These are phyloP conservation scores for Mesitornis unicolor DNA, from an alignment of 2,113 vertebrate species.

Conservation along the genomic window DNA sequence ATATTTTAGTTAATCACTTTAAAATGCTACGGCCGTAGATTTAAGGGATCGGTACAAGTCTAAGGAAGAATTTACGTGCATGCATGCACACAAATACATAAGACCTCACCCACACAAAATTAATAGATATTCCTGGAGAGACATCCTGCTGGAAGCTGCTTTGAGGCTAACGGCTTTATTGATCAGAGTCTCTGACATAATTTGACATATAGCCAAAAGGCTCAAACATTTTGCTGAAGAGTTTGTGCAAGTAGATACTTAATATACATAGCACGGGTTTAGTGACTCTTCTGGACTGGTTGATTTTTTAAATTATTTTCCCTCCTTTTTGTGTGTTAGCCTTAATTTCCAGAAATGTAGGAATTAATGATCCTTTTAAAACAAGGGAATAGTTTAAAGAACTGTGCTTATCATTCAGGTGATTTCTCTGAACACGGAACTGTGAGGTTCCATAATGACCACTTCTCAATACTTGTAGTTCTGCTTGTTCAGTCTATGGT, in stretches of 20 bases:
- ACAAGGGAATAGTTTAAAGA: not conserved
- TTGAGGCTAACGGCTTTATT: not conserved
- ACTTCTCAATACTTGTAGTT: not conserved
- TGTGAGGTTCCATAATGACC: not conserved
- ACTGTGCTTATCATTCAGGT: not conserved
- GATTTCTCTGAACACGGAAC: not conserved
- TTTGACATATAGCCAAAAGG: not conserved
- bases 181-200: not conserved
- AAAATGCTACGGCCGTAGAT: not conserved
- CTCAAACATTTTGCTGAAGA: not conserved
- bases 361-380: not conserved
- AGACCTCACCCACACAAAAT: not conserved
- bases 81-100: not conserved
- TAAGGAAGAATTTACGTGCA: not conserved
- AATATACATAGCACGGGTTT: not conserved
- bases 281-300: not conserved
- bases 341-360: not conserved
- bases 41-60: not conserved
- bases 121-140: not conserved
- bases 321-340: not conserved
- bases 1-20: not conserved
- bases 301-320: not conserved
- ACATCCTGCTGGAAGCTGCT: not conserved
- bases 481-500: fast-evolving
- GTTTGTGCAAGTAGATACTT: not conserved